phyloP scores from a whole-genome alignment of 2,797 vertebrate species.

The Heteromormyrus szaboi region DNA sequence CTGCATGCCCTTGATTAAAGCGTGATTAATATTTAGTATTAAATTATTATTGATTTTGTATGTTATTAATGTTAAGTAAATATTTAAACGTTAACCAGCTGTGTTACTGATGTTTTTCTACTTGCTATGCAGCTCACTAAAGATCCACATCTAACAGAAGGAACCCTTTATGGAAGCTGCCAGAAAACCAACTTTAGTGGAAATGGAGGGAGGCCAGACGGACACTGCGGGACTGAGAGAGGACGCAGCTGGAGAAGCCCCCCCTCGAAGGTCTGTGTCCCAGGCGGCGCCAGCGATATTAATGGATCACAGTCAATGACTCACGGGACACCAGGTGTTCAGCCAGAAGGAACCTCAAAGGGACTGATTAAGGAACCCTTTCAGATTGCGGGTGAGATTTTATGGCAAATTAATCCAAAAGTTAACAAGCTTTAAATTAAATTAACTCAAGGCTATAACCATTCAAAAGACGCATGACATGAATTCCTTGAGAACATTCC shows the following conservation, averaged over 20 bases:
- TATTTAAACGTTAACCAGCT: not conserved
- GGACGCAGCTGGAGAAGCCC: not conserved
- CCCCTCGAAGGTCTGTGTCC: not conserved
- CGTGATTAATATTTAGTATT: not conserved
- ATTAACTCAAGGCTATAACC: not conserved
- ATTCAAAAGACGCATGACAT: not conserved
- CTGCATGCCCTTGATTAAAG: not conserved
- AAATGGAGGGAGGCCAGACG: not conserved
- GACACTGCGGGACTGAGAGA: not conserved
- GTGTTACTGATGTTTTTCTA: not conserved
- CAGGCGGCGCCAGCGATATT: not conserved
- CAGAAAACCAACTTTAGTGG: not conserved
- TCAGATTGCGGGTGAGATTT: not conserved
- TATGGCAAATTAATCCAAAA: not conserved
- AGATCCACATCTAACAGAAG: not conserved
- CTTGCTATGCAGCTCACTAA: not conserved
- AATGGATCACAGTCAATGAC: not conserved
- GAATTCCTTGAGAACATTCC: not conserved
- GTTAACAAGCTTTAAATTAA: not conserved
- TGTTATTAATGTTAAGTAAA: not conserved
- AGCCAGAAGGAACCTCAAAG: not conserved
- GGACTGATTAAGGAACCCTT: not conserved
- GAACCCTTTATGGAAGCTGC: not conserved
- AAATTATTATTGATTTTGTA: not conserved
- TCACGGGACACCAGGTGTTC: not conserved